Conservation (phyloP, 2,113 vertebrate genomes). For the Nothocercus nigrocapillus region DNA sequence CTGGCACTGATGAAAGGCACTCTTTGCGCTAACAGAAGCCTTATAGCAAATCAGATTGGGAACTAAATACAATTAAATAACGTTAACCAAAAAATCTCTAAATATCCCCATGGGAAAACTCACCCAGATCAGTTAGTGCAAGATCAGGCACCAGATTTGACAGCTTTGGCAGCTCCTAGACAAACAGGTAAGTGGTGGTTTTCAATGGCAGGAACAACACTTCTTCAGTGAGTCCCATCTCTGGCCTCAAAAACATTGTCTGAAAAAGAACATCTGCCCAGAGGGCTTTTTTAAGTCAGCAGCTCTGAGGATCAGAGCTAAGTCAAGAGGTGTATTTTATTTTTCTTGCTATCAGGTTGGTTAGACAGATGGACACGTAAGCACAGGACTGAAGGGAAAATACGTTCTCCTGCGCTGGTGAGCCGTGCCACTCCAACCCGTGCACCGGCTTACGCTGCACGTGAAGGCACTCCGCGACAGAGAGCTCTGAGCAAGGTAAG, state of each 20-base stretch:
- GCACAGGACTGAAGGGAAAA: slow-evolving; percentile 39
- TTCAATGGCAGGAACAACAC: not conserved
- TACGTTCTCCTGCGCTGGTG: not conserved
- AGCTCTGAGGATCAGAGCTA: not conserved
- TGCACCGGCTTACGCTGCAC: not conserved
- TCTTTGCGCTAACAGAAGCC: not conserved
- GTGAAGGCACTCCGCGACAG: not conserved
- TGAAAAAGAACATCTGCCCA: not conserved
- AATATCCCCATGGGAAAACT: not conserved
- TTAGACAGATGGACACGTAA: not conserved
- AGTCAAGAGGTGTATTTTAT: not conserved
- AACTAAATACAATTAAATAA: not conserved
- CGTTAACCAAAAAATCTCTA: not conserved
- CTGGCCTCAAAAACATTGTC: not conserved
- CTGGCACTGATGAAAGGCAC: not conserved
- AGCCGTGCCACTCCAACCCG: not conserved
- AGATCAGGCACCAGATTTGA: not conserved
- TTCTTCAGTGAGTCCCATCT: not conserved
- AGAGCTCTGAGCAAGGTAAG: not conserved
- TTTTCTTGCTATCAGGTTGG: not conserved
- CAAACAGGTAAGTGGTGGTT: not conserved
- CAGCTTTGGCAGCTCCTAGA: not conserved
- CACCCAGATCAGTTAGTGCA: not conserved
- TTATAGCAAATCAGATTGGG: not conserved
- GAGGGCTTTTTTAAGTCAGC: not conserved